These are phyloP conservation scores for Zaprionus ornatus DNA, from an alignment of 1,140 invertebrate species.

Conservation along the genomic window DNA sequence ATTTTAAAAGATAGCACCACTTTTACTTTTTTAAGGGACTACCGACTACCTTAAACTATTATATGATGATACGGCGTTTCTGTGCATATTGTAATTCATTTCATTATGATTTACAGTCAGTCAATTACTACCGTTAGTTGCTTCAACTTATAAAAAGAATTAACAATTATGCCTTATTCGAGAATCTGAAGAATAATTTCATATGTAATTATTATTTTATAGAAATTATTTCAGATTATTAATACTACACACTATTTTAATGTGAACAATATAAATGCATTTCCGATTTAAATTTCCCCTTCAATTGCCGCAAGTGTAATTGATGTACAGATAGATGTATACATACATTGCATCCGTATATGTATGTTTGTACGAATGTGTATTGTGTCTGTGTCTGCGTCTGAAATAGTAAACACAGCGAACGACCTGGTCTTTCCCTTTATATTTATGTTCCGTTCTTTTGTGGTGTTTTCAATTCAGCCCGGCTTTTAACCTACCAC, in stretches of 20 bases:
- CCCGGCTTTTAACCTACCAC: conserved; percentile 44
- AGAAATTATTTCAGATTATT: neutral
- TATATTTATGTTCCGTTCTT: conserved; percentile 14
- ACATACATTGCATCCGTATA: neutral
- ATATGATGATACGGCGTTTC: neutral
- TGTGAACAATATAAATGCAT: neutral
- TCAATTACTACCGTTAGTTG: too few relatives aligned
- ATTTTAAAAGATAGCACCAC: neutral
- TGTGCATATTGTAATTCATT: neutral
- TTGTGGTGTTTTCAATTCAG: conserved; percentile 20
- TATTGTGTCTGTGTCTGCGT: conserved; percentile 42
- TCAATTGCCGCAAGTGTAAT: conserved; percentile 33
- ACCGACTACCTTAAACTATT: neutral
- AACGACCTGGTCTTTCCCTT: conserved; percentile 25
- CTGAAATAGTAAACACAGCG: conserved; percentile 68
- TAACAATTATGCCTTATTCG: neutral
- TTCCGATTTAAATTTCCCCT: conserved; percentile 29
- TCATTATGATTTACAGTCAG: too few relatives aligned
- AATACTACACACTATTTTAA: neutral
- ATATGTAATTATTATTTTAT: neutral
- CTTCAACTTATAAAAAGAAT: neutral
- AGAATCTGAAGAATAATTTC: neutral
- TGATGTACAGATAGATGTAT: neutral
- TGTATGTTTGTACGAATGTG: neutral
- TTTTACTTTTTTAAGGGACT: neutral